Conservation (phyloP, 2,888 invertebrate genomes). For the Xylota segnis region DNA sequence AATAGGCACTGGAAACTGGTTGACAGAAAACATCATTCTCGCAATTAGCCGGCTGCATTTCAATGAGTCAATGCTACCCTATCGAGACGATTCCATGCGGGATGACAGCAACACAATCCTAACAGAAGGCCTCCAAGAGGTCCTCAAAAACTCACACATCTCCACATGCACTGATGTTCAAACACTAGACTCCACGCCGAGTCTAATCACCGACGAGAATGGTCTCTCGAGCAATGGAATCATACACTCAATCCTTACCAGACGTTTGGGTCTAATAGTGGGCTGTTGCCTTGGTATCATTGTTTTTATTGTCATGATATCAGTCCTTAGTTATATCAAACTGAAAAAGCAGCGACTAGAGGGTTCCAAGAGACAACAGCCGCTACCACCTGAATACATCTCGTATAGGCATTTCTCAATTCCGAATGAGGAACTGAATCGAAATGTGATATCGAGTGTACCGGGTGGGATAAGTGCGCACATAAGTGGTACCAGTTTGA, state of each 20-base stretch:
- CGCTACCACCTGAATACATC: constrained; percentile 91
- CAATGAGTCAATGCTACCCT: constrained; percentile 80
- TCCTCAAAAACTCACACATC: constrained; percentile 89
- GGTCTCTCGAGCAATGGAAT: constrained; percentile 88
- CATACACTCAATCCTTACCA: constrained; percentile 91
- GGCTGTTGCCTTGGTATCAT: constrained; percentile 94
- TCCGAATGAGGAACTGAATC: constrained; percentile 87
- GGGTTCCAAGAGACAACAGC: constrained; percentile 89
- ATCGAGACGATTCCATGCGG: constrained; percentile 51
- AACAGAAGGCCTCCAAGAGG: constrained; percentile 86
- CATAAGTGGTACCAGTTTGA: constrained; percentile 83
- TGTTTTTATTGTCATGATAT: constrained; percentile 93
- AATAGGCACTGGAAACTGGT: constrained; percentile 92
- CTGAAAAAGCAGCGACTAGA: constrained; percentile 91
- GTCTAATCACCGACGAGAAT: constrained; percentile 86
- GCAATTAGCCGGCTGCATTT: constrained; percentile 82
- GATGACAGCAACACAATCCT: constrained; percentile 86
- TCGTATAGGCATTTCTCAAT: constrained; percentile 91
- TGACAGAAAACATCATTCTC: constrained; percentile 84
- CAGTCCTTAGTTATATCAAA: constrained; percentile 93
- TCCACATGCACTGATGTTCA: constrained; percentile 91
- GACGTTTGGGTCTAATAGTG: constrained; percentile 93
- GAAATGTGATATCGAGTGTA: constrained; percentile 81
- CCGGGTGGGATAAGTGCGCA: constrained; percentile 84
- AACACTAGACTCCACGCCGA: constrained; percentile 90